These are phyloP conservation scores for Potorous gilbertii DNA, from an alignment of 2,797 vertebrate genomes.

Conservation along the genomic window DNA sequence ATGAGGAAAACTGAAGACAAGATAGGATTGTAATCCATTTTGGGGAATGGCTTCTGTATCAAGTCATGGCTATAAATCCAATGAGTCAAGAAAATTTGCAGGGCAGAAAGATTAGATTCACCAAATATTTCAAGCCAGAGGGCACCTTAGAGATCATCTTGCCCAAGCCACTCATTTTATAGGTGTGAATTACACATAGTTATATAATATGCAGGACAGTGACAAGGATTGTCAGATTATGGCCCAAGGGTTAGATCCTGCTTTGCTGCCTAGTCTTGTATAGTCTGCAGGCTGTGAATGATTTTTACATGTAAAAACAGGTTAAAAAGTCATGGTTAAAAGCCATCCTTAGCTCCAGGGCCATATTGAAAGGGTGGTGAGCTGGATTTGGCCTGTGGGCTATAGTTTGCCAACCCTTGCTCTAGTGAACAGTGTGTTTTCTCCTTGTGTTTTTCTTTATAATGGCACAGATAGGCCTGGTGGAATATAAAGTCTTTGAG, in stretches of 20 bases:
- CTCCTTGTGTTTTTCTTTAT: not conserved
- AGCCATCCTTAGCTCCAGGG: not conserved
- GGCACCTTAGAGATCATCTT: not conserved
- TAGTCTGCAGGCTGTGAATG: not conserved
- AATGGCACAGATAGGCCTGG: too few species aligned
- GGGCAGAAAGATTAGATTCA: not conserved
- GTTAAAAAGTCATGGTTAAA: not conserved
- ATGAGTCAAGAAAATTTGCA: not conserved
- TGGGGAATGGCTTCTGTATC: not conserved
- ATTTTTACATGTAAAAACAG: not conserved
- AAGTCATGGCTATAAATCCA: not conserved
- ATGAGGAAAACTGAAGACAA: not conserved
- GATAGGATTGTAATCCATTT: not conserved
- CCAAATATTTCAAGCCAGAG: not conserved
- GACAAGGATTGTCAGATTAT: not conserved
- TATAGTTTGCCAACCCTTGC: not conserved
- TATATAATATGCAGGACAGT: not conserved
- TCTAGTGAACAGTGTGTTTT: not conserved
- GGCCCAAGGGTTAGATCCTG: not conserved
- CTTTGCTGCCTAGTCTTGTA: not conserved
- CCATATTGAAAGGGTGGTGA: not conserved
- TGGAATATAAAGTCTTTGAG: not conserved
- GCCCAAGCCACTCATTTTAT: not conserved
- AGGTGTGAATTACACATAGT: not conserved
- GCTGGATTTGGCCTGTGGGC: not conserved